A percentile compares a stretch with the other conserved stretches of the same genome.
These are phyloP conservation scores for Philaethria dido DNA, from an alignment of 2,888 invertebrate species.

Conservation along the genomic window DNA sequence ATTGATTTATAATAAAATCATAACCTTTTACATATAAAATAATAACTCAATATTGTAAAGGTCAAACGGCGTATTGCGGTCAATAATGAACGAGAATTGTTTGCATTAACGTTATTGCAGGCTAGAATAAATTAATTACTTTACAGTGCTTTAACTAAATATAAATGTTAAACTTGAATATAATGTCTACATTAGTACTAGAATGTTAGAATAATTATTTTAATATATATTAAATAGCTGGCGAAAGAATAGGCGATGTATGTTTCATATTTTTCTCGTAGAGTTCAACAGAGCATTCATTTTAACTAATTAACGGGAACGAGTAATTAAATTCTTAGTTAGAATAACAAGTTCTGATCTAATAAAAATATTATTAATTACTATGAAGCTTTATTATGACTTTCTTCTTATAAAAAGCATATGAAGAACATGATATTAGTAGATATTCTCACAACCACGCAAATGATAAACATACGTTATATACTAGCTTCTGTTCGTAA, in stretches of 20 bases:
- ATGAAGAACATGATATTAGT: too few species aligned
- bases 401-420: too few species aligned
- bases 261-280: not conserved
- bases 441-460: too few species aligned
- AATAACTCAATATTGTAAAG: not conserved
- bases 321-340: conserved; percentile 1
- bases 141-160: conserved; percentile 10
- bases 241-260: not conserved
- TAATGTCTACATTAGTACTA: conserved; percentile 14
- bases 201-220: conserved; percentile 7
- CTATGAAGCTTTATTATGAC: not conserved
- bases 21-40: conserved; percentile 15
- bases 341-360: conserved; percentile 6
- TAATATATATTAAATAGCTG: conserved; percentile 1
- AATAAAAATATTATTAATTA: not conserved
- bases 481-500: too few species aligned
- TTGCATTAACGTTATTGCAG: conserved; percentile 25
- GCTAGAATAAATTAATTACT: conserved; percentile 27
- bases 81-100: conserved; percentile 19
- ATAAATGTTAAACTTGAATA: conserved; percentile 11
- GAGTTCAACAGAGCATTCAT: not conserved
- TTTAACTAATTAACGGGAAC: not conserved
- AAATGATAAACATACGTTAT: too few species aligned
- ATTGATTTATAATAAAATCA: not conserved
- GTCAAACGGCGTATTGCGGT: conserved; percentile 31